These are phyloP conservation scores for Schizothorax lantsangensis DNA, from an alignment of 2,797 vertebrate genomes.

Conservation along the genomic window DNA sequence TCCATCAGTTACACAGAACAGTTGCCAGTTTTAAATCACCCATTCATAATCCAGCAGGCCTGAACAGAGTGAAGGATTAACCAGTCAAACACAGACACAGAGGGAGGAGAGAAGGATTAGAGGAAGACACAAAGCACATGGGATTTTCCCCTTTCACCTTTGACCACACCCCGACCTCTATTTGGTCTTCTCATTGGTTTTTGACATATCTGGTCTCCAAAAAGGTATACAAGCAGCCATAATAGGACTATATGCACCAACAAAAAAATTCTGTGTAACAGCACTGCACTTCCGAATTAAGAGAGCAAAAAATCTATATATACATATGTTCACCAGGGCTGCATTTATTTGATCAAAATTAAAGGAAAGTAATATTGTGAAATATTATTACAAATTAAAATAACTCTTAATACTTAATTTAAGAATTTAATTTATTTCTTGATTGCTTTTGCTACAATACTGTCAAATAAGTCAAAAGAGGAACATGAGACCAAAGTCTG, in stretches of 20 bases:
- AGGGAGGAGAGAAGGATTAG: slow-evolving; percentile 54
- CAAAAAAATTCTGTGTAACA: too few relatives aligned
- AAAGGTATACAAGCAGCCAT: not conserved
- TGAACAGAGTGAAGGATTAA: slow-evolving; percentile 62
- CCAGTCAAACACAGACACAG: slow-evolving; percentile 54
- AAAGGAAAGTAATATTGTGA: too few relatives aligned
- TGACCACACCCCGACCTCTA: not conserved
- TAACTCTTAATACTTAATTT: too few relatives aligned
- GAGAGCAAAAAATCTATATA: too few relatives aligned
- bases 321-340: too few relatives aligned
- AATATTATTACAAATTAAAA: too few relatives aligned
- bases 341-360: too few relatives aligned
- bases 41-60: slow-evolving; percentile 49
- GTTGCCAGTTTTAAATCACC: slow-evolving; percentile 33
- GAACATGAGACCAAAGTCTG: not conserved
- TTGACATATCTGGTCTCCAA: not conserved
- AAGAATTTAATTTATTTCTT: too few relatives aligned
- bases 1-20: slow-evolving; percentile 47
- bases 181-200: not conserved
- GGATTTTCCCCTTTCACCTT: slow-evolving; percentile 16
- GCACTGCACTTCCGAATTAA: too few relatives aligned
- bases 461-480: not conserved
- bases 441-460: not conserved
- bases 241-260: too few relatives aligned
- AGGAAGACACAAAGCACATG: slow-evolving; percentile 26